phyloP scores from a whole-genome alignment of 2,113 vertebrate genomes.

The Opisthocomus hoazin region DNA sequence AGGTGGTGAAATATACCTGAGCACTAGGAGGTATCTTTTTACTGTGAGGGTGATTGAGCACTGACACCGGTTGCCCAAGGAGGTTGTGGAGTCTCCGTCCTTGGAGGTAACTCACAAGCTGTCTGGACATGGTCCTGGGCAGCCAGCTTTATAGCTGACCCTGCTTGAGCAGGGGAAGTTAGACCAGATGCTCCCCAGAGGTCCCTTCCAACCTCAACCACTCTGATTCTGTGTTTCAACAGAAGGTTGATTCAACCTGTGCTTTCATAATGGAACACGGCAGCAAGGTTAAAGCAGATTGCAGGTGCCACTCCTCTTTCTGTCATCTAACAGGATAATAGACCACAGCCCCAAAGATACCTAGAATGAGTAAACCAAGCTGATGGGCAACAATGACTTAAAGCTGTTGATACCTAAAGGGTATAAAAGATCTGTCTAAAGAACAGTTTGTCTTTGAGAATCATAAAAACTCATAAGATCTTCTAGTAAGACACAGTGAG shows the following conservation, averaged over 20 bases:
- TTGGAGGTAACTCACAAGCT: neutral
- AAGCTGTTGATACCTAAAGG: neutral
- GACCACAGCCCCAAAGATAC: neutral
- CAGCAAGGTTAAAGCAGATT: neutral
- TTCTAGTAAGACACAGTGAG: neutral
- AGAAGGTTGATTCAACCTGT: neutral
- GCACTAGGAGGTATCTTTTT: neutral
- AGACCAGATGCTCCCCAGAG: neutral
- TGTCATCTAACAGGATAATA: neutral
- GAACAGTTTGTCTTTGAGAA: neutral
- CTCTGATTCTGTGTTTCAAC: neutral
- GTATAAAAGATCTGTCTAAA: neutral
- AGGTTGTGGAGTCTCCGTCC: neutral
- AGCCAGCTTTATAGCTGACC: neutral
- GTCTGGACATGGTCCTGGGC: neutral
- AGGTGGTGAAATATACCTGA: neutral
- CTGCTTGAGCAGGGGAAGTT: neutral
- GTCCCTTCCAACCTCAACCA: neutral
- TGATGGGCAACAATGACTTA: neutral
- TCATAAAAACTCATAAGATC: neutral
- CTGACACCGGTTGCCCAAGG: neutral
- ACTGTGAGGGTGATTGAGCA: neutral
- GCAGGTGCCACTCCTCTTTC: neutral
- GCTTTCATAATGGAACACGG: neutral
- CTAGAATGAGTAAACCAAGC: neutral